These are phyloP conservation scores for Acanthochromis polyacanthus DNA, from an alignment of 2,113 vertebrate species.

Conservation along the genomic window DNA sequence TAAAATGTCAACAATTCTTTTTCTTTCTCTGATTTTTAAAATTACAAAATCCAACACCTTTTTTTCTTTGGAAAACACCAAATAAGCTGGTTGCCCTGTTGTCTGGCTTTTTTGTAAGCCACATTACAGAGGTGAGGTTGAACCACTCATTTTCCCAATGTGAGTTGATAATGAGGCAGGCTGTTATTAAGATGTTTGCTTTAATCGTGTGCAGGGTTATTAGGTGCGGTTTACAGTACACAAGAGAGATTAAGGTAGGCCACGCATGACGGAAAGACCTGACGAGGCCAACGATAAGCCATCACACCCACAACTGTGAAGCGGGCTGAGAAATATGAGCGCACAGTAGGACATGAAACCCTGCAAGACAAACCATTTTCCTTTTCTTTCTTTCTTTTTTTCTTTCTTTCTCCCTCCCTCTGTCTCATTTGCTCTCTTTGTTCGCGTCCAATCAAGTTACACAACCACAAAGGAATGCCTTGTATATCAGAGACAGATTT, in stretches of 20 bases:
- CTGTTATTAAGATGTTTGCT: constrained; percentile 74
- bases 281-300: constrained; percentile 65
- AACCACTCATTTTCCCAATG: constrained; percentile 59
- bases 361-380: constrained; percentile 53
- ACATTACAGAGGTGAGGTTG: constrained; percentile 39
- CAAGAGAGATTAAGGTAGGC: constrained; percentile 73
- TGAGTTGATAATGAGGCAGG: constrained; percentile 73
- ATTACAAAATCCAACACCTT: not conserved
- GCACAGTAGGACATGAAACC: constrained; percentile 61
- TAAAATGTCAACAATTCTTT: not conserved
- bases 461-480: constrained; percentile 76
- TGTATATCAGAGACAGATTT: constrained; percentile 64
- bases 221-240: constrained; percentile 74
- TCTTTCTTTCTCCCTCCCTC: constrained; percentile 5
- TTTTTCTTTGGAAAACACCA: not conserved
- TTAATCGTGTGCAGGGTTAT: constrained; percentile 76
- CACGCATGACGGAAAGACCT: constrained; percentile 63
- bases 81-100: constrained; percentile 24
- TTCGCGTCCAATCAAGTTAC: constrained; percentile 68
- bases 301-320: constrained; percentile 58
- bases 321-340: constrained; percentile 66
- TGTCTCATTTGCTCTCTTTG: constrained; percentile 31
- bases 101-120: constrained; percentile 28
- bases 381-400: not conserved
- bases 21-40: not conserved